Evolutionary conservation across 2,113 vertebrate genomes (phyloP), one percentile per base, ranked within the genome.

Genomic region (Thunnus maccoyii): DNA sequence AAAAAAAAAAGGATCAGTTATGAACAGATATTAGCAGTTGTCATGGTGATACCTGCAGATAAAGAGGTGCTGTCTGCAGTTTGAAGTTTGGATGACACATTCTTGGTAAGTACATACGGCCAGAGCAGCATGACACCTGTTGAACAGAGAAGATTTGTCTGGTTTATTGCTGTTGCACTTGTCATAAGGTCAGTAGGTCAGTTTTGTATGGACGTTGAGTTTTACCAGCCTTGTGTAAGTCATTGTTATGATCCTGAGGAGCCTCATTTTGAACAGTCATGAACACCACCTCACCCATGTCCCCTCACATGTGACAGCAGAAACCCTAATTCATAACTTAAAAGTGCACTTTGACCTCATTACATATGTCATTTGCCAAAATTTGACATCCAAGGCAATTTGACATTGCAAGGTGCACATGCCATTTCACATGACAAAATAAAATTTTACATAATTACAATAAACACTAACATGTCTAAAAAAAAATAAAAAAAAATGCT

Each of bases 41-140:
- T 30, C 8, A 0, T 0, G 20, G 10, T 66, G 27, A 36, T 89
- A 93, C 92, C 92, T 87, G 82, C 70, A 60, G 87, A 30, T 3
- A 78, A 18, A 50, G 76, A 76, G 44, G 52, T 11, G 32, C 46
- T 8, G 61, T 78, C 78, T 44, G 70, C 25, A 2, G 55, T 48
- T 14, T 71, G 79, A 15, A 58, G 62, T 41, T 16, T 51, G 64
- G 76, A 69, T 1, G 86, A 65, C 36, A 88, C 50, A 25, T 76
- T 91, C 50, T 60, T 44, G 11, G 90, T 76, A 12, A 89, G 47
- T 0, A 5, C 85, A 56, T 64, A 36, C 0, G 83, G 83, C 87
- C 90, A 91, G 13, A 94, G 70, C 58, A 91, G 78, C 70, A 89
- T 36, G 16, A 92, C 41, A 36, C 89, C 93, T 94, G 90, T 57